Conservation (phyloP, 1,140 invertebrate genomes). For the Bilobella aurantiaca region DNA sequence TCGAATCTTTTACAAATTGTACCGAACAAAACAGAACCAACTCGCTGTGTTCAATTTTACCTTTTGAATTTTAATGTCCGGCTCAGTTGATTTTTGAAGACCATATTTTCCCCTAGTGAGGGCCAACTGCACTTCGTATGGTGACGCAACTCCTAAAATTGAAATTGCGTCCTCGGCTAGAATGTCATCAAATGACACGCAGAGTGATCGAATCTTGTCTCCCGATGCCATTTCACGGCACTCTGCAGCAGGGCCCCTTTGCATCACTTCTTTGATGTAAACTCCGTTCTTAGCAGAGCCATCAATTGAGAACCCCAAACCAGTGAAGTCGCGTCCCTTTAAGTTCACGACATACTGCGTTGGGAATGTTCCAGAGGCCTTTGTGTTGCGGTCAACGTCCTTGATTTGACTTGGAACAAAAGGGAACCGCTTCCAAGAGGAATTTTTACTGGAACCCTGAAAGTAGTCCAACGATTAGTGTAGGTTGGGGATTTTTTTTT, state of each 20-base stretch:
- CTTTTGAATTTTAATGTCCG: no score
- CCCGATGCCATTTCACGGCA: conserved; percentile 72
- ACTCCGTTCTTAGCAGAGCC: conserved; percentile 83
- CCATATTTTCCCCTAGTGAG: conserved; percentile 47
- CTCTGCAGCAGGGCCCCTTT: conserved; percentile 74
- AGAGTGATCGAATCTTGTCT: conserved; percentile 72
- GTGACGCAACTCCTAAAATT: conserved; percentile 81
- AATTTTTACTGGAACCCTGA: no score
- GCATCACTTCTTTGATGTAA: conserved; percentile 72
- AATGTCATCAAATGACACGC: conserved; percentile 75
- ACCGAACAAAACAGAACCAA: no score
- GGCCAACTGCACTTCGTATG: conserved; percentile 67
- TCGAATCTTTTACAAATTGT: no score
- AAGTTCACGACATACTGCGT: conserved; percentile 55
- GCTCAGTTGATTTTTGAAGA: no score
- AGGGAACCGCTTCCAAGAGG: not conserved
- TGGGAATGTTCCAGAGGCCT: conserved; percentile 1
- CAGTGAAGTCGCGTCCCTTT: conserved; percentile 76
- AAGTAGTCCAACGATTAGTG: no score
- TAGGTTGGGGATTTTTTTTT: conserved; percentile 13
- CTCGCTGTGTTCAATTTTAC: no score
- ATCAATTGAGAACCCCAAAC: conserved; percentile 77
- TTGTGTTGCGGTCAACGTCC: not conserved
- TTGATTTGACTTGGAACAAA: not conserved
- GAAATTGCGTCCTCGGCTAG: conserved; percentile 81